These are phyloP conservation scores for Eilema depressum DNA, from an alignment of 2,888 invertebrate genomes.

Conservation along the genomic window DNA sequence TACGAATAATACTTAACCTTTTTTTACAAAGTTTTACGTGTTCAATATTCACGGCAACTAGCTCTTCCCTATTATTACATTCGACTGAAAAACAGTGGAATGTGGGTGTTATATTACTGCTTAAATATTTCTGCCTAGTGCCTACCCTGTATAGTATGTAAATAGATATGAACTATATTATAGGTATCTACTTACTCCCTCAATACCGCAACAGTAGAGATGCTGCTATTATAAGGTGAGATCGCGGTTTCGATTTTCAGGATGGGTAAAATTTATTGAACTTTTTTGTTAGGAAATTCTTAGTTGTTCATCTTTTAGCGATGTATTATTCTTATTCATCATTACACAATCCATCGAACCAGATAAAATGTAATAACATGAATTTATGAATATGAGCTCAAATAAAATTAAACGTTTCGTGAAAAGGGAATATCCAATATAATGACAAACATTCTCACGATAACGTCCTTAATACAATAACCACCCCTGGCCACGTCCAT, in stretches of 20 bases:
- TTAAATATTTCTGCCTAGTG: no score
- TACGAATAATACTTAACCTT: no score
- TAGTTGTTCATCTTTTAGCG: neutral
- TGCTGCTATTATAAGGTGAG: neutral
- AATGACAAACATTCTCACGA: conserved; percentile 19
- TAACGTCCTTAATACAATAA: conserved; percentile 17
- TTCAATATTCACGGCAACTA: no score
- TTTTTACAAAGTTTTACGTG: no score
- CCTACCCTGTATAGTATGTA: no score
- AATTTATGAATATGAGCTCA: neutral
- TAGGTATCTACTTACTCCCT: no score
- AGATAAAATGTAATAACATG: neutral
- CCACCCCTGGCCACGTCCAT: conserved; percentile 22
- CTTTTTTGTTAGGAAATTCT: neutral
- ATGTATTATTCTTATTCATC: neutral
- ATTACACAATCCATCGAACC: neutral
- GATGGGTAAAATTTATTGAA: neutral
- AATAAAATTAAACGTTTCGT: conserved; percentile 7
- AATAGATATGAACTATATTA: no score
- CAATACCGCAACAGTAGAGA: no score
- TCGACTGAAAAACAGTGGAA: no score
- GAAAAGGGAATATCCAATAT: neutral
- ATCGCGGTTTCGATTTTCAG: neutral
- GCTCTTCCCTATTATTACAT: no score
- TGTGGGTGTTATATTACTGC: no score